A percentile compares a stretch with the other conserved stretches of the same genome.
Conservation (phyloP, 2,113 vertebrate genomes). For the Spheniscus mendiculus region DNA sequence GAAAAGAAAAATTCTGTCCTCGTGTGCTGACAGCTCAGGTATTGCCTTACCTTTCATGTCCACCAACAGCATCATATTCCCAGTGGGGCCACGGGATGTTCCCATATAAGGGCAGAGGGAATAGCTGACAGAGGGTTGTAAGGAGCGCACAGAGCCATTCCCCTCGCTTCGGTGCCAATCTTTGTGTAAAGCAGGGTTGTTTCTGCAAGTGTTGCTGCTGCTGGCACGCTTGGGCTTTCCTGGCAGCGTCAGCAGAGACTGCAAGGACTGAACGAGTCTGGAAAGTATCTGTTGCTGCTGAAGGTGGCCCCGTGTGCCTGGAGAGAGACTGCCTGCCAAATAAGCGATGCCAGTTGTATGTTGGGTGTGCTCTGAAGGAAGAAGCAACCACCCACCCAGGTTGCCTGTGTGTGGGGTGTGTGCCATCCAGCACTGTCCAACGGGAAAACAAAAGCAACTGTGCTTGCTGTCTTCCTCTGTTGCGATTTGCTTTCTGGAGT, state of each 20-base stretch:
- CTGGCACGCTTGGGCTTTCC: constrained; percentile 26
- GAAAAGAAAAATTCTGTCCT: neutral
- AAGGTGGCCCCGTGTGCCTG: constrained; percentile 13
- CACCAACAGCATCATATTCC: neutral
- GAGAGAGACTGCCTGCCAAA: neutral
- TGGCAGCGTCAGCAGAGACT: neutral
- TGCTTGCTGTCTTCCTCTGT: neutral
- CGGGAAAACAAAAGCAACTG: neutral
- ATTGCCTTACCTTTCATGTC: constrained; percentile 42
- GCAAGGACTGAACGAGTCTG: neutral
- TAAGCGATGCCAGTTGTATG: neutral
- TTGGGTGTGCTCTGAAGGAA: neutral
- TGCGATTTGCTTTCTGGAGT: neutral
- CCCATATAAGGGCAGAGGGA: constrained; percentile 57
- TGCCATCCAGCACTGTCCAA: neutral
- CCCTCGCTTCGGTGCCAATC: neutral
- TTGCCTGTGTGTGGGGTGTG: neutral
- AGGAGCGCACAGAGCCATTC: neutral
- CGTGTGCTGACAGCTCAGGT: neutral
- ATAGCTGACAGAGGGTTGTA: neutral
- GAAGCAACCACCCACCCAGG: constrained; percentile 19
- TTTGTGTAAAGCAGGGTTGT: neutral
- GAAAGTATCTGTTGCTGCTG: constrained; percentile 6
- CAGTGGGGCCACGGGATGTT: neutral
- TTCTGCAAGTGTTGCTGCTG: neutral